Evolutionary conservation across 2,797 vertebrate genomes (phyloP), one percentile per base, ranked within the genome.

Genomic region (Thunnus albacares): DNA sequence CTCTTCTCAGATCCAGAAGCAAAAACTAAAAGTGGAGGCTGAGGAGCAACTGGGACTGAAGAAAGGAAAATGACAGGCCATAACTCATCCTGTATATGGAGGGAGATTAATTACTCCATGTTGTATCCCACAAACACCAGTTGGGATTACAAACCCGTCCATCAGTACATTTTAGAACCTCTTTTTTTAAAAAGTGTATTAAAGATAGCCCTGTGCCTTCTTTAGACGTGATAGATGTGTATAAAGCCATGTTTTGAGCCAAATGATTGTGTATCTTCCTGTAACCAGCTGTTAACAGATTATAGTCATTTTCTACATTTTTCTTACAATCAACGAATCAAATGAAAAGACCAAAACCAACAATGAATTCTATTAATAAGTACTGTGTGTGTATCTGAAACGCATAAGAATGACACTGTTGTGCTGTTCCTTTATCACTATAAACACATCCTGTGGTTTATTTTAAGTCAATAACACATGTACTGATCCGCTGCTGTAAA

Each of bases 1-100:
- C 72, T 76, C 76, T 66, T 78, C 90, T 87, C 93, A 99, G 98
- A 85, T 99, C 89, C 96, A 97, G 93, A 99, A 99, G 90, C 88
- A 92, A 75, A 96, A 95, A 85, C 94, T 99, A 41, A 92, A 88
- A 8, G 94, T 93, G 43, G 87, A 92, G 86, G 96, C 92, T 55
- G 97, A 98, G 90, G 87, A 92, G 73, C 87, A 90, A 79, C 96
- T 99, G 79, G 93, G 92, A 51, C 71, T 95, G 55, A 74, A 67
- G 60, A 72, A 75, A 13, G 20, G 9, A 43, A 76, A 88, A 59
- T 84, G 22, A 90, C 9, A 49, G 6, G 4, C 52, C 12, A 10
- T 1, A 3, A 1, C 33, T 15, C 7, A 0, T 3, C 4, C 47
- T 20, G 6, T 51, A 20, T 14, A 22, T 26, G 1, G 7, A 65